phyloP scores from a whole-genome alignment of 2,888 invertebrate genomes.

The Sussaba pulchella region DNA sequence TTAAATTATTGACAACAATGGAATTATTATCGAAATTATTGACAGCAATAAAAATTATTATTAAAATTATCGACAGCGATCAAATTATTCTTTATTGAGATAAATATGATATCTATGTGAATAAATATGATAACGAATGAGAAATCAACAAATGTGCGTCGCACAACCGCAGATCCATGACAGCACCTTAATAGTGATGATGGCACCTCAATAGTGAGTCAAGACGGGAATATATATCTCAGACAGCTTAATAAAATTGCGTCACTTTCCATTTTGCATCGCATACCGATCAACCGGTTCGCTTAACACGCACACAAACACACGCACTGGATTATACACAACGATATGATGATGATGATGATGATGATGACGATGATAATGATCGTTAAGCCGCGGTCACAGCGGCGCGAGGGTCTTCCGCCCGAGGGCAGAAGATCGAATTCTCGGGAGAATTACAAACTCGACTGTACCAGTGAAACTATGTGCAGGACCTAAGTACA shows the following conservation, averaged over 20 bases:
- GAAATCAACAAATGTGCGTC: not conserved
- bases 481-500: not conserved
- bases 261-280: conserved; percentile 76
- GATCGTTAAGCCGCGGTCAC: conserved; percentile 35
- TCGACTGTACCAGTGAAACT: not conserved
- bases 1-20: no score
- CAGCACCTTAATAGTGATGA: not conserved
- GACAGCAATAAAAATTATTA: no score
- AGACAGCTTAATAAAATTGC: conserved; percentile 63
- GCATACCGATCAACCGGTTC: conserved; percentile 60
- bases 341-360: no score
- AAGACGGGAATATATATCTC: conserved; percentile 53
- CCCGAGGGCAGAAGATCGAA: conserved; percentile 47
- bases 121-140: not conserved
- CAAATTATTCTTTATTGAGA: no score
- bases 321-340: not conserved
- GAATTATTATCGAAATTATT: no score
- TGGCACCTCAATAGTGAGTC: no score
- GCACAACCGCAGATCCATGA: not conserved
- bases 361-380: no score
- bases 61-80: no score
- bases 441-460: conserved; percentile 27
- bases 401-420: conserved; percentile 34
- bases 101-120: no score
- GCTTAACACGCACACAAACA: conserved; percentile 13